Base-by-base conservation (phyloP, 92 coral and sea anemone species). In the Porites lobata region DNA sequence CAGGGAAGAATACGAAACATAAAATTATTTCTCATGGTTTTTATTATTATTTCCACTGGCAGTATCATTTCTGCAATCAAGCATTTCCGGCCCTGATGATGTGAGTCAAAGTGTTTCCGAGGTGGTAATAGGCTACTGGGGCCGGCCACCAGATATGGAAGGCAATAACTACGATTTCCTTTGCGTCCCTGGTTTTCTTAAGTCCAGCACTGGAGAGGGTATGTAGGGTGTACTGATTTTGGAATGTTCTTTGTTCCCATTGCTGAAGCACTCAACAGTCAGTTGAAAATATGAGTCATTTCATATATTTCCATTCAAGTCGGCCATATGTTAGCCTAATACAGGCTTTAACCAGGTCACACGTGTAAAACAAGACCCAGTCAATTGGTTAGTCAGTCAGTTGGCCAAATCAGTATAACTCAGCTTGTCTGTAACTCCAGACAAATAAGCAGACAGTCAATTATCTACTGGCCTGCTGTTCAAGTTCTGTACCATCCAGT, bases 71-170 rank as follows among this genome's bases (percentile, higher is more conserved):
- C 59, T 84, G 7, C 20, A 72, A 17, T 73, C 51, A 78, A 76
- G 56, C 54, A 12, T 1, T 14, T 24, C 86, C 6, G 4, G 10
- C 15, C 4, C 61, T 56, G 61, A 56, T 56, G 61, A 10, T 56
- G 61, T 56, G 10, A 56, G 61, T 1, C 47, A 38, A 38, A 38
- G 47, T 38, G 47, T 38, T 38, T 38, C 47, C 6, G 80, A 12
- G 19, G 87, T 90, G 9, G 88, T 81, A 2, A 53, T 80, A 9
- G 94, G 94, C 0, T 86, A 87, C 82, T 91, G 94, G 94, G 81
- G 77, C 6, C 79, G 81, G 52, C 94, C 94, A 0, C 17, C 75
- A 56, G 69, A 21, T 1, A 75, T 91, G 50, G 21, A 53, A 0
- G 65, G 70, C 1, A 61, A 76, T 0, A 62, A 77, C 5, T 21